A percentile compares a stretch with the other conserved stretches of the same genome.
Conservation (phyloP, 2,113 vertebrate genomes). For the Lepus timidus region DNA sequence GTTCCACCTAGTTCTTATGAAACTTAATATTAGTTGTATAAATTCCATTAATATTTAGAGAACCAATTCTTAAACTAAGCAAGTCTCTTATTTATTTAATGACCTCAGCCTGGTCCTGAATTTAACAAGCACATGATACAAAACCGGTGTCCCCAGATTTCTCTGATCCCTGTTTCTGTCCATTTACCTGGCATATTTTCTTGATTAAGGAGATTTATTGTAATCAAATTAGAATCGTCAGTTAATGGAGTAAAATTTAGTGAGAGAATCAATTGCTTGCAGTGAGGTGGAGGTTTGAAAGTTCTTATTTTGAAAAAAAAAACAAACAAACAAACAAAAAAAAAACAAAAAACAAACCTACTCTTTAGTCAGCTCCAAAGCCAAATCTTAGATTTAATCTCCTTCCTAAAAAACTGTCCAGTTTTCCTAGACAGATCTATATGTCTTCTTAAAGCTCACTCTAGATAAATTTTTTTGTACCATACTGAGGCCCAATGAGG, state of each 20-base stretch:
- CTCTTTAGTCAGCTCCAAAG: neutral
- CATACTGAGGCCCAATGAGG: neutral
- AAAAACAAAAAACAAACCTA: neutral
- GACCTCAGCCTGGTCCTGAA: neutral
- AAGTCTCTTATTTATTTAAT: neutral
- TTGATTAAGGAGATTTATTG: neutral
- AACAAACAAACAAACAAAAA: too few species aligned
- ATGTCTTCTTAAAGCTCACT: neutral
- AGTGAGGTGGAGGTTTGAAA: neutral
- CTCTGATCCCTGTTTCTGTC: neutral
- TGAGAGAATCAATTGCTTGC: neutral
- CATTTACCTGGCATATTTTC: neutral
- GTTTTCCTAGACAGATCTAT: neutral
- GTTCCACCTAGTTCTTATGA: neutral
- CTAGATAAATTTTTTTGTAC: neutral
- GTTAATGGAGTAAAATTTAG: neutral
- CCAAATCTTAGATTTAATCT: constrained; percentile 7
- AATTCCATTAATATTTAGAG: constrained; percentile 34
- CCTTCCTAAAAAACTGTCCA: neutral
- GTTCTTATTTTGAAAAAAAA: neutral
- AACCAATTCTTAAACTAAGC: neutral
- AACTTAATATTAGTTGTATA: constrained; percentile 16
- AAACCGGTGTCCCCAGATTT: neutral
- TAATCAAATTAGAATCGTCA: neutral
- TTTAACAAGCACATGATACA: constrained; percentile 18